A percentile compares a stretch with the other conserved stretches of the same genome.
These are phyloP conservation scores for Lagria hirta DNA, from an alignment of 2,888 invertebrate genomes.

Conservation along the genomic window DNA sequence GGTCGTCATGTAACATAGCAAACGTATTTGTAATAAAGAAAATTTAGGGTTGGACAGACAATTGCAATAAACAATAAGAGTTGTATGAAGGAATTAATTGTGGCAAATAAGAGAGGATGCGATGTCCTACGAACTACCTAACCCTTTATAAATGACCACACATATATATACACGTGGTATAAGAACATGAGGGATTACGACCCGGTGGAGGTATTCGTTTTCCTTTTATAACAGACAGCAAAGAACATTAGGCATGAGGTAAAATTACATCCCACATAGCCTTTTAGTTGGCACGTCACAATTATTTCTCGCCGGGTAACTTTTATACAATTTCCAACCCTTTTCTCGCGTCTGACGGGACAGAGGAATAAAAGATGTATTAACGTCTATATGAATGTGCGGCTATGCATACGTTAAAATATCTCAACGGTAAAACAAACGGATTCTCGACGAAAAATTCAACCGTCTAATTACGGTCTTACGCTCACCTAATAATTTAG, in stretches of 20 bases:
- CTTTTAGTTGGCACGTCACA: conserved; percentile 40
- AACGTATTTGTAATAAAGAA: not conserved
- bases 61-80: not conserved
- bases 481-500: no score
- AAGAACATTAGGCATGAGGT: conserved; percentile 30
- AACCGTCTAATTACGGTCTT: conserved; percentile 12
- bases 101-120: conserved; percentile 5
- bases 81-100: conserved; percentile 11
- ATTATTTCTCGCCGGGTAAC: conserved; percentile 41
- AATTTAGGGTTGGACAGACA: not conserved
- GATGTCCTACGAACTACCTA: not conserved
- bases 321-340: conserved; percentile 42
- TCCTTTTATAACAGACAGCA: conserved; percentile 30
- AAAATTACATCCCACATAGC: conserved; percentile 29
- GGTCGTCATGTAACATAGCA: no score
- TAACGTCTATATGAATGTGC: conserved; percentile 32
- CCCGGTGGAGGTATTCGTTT: conserved; percentile 28
- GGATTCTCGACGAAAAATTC: conserved; percentile 9
- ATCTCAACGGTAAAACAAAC: conserved; percentile 22
- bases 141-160: conserved; percentile 1
- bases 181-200: conserved; percentile 22
- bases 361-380: conserved; percentile 34
- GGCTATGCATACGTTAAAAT: conserved; percentile 19
- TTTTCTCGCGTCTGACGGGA: conserved; percentile 35
- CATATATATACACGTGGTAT: not conserved